These are phyloP conservation scores for Mesochorus sp. DNA, from an alignment of 2,888 invertebrate species.

Conservation along the genomic window DNA sequence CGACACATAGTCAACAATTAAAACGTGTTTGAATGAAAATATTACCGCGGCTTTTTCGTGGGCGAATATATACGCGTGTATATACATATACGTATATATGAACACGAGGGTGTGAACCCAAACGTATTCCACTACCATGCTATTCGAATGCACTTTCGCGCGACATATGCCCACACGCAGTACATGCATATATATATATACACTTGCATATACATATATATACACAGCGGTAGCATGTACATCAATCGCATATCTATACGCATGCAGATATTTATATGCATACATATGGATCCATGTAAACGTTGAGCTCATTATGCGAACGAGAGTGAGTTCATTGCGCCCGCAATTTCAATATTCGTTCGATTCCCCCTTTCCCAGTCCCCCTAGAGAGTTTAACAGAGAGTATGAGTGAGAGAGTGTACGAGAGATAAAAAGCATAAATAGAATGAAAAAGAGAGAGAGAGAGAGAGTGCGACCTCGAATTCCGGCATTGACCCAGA, in stretches of 20 bases:
- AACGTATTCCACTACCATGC: conserved; percentile 49
- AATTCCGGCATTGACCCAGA: conserved; percentile 78
- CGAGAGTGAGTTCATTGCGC: conserved; percentile 74
- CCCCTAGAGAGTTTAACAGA: conserved; percentile 32
- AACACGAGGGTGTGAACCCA: conserved; percentile 41
- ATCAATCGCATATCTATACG: conserved; percentile 13
- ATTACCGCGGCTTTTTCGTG: conserved; percentile 69
- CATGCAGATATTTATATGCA: not conserved
- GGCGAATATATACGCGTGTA: conserved; percentile 19
- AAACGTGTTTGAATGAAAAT: conserved; percentile 80
- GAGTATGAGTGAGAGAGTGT: conserved; percentile 61
- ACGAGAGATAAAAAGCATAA: conserved; percentile 60
- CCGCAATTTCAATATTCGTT: conserved; percentile 77
- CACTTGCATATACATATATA: not conserved
- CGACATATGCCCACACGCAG: conserved; percentile 51
- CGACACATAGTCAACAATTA: conserved; percentile 54
- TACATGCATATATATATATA: not conserved
- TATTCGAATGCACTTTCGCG: conserved; percentile 58
- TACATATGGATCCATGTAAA: conserved; percentile 26
- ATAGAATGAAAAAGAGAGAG: conserved; percentile 5
- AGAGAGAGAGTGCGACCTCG: conserved; percentile 69
- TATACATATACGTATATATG: conserved; percentile 11
- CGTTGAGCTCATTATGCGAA: conserved; percentile 77
- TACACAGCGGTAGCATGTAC: conserved; percentile 48
- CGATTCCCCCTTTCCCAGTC: conserved; percentile 60